Evolutionary conservation across 2,113 vertebrate species (phyloP).

Genomic region (Apistogramma diplotaenia): DNA sequence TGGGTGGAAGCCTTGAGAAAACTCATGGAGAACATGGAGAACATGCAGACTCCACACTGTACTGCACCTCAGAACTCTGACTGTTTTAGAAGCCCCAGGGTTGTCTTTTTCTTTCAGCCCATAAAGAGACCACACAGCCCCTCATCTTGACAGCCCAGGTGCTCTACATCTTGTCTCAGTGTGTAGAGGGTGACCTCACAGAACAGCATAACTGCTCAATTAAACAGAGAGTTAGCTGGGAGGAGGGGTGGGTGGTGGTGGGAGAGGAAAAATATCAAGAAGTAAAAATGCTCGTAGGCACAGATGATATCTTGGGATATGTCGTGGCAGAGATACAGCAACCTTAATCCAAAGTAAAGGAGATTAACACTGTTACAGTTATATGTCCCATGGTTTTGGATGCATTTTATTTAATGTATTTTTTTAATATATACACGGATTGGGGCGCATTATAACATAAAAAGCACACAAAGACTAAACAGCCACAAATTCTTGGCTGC

Average conservation of each 20-base stretch:
- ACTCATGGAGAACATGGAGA: neutral
- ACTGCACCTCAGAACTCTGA: neutral
- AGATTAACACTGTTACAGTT: neutral
- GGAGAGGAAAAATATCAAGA: neutral
- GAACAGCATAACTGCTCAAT: neutral
- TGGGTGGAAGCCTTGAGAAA: neutral
- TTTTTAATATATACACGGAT: neutral
- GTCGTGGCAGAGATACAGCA: rapidly evolving
- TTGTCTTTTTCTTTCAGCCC: neutral
- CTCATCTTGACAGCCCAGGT: neutral
- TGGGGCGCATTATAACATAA: neutral
- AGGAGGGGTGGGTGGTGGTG: neutral
- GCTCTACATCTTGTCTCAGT: constrained; percentile 12
- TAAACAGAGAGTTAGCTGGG: constrained; percentile 4
- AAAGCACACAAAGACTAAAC: neutral
- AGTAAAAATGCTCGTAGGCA: neutral
- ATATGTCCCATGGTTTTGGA: rapidly evolving
- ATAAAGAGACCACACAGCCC: neutral
- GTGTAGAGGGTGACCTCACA: neutral
- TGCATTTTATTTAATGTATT: neutral
- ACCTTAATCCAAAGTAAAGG: neutral
- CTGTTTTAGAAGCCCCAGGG: neutral
- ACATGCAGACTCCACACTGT: neutral
- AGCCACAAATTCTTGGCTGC: neutral
- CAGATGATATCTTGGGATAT: neutral